Base-by-base conservation (phyloP, 2,888 invertebrate species). In the Amphimallon solstitiale region DNA sequence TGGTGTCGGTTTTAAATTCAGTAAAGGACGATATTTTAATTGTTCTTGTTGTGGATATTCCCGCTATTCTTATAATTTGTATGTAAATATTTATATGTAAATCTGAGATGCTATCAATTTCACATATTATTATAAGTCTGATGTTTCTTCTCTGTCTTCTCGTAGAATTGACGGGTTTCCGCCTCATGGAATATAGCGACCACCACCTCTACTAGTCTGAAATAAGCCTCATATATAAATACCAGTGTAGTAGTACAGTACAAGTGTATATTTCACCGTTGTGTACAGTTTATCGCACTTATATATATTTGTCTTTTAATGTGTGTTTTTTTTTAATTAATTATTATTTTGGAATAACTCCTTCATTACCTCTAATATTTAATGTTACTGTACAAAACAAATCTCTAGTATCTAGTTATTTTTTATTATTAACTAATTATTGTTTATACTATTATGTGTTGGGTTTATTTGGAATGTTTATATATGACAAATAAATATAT, bases 161-260 rank as follows among this genome's bases (percentile, higher is more conserved):
- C 5, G 48, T 79, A 86, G 86, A 86, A 86, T 81, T 86, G 85
- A 86, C 81, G 84, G 84, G 85, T 85, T 81, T 85, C 83, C 83
- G 78, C 70, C 62, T 72, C 72, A 73, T 74, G 29, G 29, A 35
- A 52, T 34, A 37, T 19, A 56, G 29, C 29, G 29, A 29, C 45
- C 52, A 52, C 59, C 66, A 73, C 75, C 76, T 74, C 76, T 79
- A 81, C 81, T 82, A 82, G 81, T 82, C 81, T 77, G 78, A 75
- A 78, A 75, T 67, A 80, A 80, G 79, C 82, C 81, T 81, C 81
- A 81, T 78, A 78, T 74, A 72, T 70, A 69, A 74, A 77, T 79
- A 81, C 79, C 79, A 68, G 62, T 66, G 40, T 72, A 73, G 73
- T 29, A 72, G 77, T 73, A 71, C 73, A 75, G 73, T 76, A 74